Conservation (phyloP, 2,888 invertebrate genomes). For the Cerastis rubricosa region DNA sequence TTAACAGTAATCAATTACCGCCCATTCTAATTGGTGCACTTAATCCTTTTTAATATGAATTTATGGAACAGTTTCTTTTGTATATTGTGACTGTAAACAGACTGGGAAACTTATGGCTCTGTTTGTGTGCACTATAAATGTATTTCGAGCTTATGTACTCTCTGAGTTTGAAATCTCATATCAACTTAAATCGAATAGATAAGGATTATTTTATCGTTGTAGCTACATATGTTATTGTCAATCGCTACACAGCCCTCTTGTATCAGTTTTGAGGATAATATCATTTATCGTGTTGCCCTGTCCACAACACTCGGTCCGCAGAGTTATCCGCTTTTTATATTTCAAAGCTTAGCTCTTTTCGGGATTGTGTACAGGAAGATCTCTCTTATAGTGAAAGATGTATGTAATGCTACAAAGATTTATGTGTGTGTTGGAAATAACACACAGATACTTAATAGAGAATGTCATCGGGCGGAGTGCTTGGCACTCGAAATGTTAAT, state of each 20-base stretch:
- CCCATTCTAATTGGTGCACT: constrained; percentile 58
- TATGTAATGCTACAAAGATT: constrained; percentile 51
- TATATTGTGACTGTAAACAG: constrained; percentile 1
- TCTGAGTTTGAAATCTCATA: constrained; percentile 10
- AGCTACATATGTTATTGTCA: constrained; percentile 55
- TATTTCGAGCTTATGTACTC: not conserved
- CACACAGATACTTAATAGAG: constrained; percentile 39
- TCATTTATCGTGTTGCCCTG: constrained; percentile 66
- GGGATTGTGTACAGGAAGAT: constrained; percentile 52
- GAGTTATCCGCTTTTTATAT: constrained; percentile 63
- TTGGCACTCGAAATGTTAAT: constrained; percentile 58
- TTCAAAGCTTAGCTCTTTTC: constrained; percentile 64
- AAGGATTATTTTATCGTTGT: constrained; percentile 38
- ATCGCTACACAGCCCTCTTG: constrained; percentile 54
- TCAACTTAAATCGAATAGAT: constrained; percentile 2
- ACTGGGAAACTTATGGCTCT: not conserved
- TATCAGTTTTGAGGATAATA: constrained; percentile 65
- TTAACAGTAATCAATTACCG: constrained; percentile 62
- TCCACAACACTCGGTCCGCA: constrained; percentile 63
- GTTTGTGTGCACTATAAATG: not conserved
- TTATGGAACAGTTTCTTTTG: constrained; percentile 11
- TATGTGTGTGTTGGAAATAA: constrained; percentile 37
- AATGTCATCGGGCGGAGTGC: constrained; percentile 43
- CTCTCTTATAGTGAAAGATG: constrained; percentile 56
- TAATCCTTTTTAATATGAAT: constrained; percentile 36